These are phyloP conservation scores for Halcyon badia DNA, from an alignment of 2,797 vertebrate genomes.

Conservation along the genomic window DNA sequence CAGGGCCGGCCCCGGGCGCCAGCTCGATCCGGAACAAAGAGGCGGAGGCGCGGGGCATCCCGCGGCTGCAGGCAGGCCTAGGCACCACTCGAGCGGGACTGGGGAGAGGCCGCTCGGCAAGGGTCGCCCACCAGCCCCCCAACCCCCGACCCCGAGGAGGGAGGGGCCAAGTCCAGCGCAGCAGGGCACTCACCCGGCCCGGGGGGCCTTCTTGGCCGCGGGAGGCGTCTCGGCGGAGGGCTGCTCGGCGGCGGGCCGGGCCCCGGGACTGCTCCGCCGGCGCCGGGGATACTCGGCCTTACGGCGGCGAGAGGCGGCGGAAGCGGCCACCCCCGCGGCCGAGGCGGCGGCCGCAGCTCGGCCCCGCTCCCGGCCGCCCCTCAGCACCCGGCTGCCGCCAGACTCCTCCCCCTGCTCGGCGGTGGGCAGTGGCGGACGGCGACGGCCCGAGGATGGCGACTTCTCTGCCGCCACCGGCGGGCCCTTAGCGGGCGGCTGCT, in stretches of 20 bases:
- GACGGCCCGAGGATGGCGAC: conserved; percentile 4
- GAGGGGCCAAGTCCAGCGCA: not conserved
- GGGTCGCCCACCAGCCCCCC: not conserved
- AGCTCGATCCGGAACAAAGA: conserved; percentile 2
- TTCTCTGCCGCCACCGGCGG: conserved; percentile 20
- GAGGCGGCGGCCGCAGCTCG: conserved; percentile 78
- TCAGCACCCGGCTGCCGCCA: conserved; percentile 85
- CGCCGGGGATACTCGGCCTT: conserved; percentile 88
- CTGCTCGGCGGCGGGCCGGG: conserved; percentile 58
- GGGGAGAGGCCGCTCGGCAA: not conserved
- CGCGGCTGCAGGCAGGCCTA: not conserved
- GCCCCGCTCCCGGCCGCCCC: conserved; percentile 82
- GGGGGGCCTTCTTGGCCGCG: conserved; percentile 67
- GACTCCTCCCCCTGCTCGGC: conserved; percentile 74
- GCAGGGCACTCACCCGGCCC: conserved; percentile 65
- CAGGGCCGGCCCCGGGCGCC: not conserved
- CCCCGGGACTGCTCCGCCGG: conserved; percentile 82
- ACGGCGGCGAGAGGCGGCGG: conserved; percentile 83
- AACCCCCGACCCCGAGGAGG: not conserved
- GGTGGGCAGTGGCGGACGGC: conserved; percentile 5
- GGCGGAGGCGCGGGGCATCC: not conserved
- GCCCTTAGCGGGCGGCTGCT: not conserved
- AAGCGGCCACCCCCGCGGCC: conserved; percentile 60
- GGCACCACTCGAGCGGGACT: too few species aligned
- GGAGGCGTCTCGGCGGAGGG: conserved; percentile 49